A percentile compares a stretch with the other conserved stretches of the same genome.
phyloP scores from a whole-genome alignment of 1,140 invertebrate genomes.

The Trichoplusia ni region DNA sequence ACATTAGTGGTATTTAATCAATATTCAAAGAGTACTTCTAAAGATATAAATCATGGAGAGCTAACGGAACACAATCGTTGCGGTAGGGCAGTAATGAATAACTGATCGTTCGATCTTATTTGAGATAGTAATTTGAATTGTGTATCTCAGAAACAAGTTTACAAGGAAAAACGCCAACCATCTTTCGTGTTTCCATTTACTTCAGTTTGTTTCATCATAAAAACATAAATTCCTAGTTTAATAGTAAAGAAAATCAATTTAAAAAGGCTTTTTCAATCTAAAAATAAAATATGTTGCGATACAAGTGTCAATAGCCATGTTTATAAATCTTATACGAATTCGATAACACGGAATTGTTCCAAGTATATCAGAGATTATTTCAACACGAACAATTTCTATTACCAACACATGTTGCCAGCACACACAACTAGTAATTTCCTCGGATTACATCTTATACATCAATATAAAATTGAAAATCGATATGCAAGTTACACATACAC shows the following conservation, averaged over 20 bases:
- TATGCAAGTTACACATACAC: background rate
- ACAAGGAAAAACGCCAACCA: too few species aligned
- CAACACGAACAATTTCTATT: slow-evolving; percentile 18
- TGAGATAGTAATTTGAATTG: background rate
- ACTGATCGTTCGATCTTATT: background rate
- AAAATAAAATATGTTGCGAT: slow-evolving; percentile 1
- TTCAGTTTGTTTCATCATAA: background rate
- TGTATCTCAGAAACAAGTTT: background rate
- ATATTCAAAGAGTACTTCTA: slow-evolving; percentile 15
- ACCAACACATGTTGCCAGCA: slow-evolving; percentile 9
- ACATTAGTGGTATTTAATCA: slow-evolving; percentile 24
- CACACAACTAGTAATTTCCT: slow-evolving; percentile 4
- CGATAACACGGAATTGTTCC: slow-evolving; percentile 19
- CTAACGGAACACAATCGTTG: slow-evolving; percentile 36
- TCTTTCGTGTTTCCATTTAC: background rate
- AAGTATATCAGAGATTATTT: slow-evolving; percentile 18
- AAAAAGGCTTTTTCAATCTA: slow-evolving; percentile 17
- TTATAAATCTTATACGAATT: slow-evolving; percentile 11
- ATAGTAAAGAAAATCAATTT: slow-evolving; percentile 15
- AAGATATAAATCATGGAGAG: slow-evolving; percentile 9
- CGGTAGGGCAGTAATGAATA: slow-evolving; percentile 54
- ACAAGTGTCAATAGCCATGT: slow-evolving; percentile 21
- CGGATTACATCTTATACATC: slow-evolving; percentile 4
- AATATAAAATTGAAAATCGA: slow-evolving; percentile 16
- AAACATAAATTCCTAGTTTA: slow-evolving; percentile 16